Percentiles rank a stretch among this genome's conserved stretches.
Conservation (phyloP, 2,888 invertebrate species). For the Notocelia uddmanniana region DNA sequence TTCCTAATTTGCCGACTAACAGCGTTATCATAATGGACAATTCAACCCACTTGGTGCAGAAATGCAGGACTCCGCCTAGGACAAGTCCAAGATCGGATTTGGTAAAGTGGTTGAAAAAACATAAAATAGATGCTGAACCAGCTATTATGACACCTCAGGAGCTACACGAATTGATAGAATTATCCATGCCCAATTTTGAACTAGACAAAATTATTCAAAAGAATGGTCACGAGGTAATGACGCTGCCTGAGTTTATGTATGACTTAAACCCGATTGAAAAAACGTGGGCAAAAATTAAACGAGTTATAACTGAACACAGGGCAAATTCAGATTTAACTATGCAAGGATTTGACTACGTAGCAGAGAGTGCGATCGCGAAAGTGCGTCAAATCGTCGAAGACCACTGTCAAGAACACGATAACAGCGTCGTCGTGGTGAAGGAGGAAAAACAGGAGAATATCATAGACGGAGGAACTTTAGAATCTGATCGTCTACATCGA, state of each 20-base stretch:
- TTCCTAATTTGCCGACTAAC: slow-evolving; percentile 3
- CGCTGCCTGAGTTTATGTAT: not conserved
- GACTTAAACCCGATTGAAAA: not conserved
- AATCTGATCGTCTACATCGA: too few species aligned
- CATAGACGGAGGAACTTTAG: too few species aligned
- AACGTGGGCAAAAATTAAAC: not conserved
- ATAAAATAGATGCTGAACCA: not conserved
- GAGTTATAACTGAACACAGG: not conserved
- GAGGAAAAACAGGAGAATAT: too few species aligned
- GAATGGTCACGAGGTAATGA: not conserved
- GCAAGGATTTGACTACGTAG: not conserved
- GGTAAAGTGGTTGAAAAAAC: not conserved
- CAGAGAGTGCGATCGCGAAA: too few species aligned
- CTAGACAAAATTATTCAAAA: not conserved
- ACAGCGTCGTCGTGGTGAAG: too few species aligned
- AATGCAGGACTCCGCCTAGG: not conserved
- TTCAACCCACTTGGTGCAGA: not conserved
- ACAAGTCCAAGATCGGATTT: not conserved
- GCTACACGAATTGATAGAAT: not conserved
- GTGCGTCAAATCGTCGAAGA: too few species aligned
- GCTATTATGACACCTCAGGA: not conserved
- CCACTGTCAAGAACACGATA: too few species aligned
- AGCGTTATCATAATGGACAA: not conserved
- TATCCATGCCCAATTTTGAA: not conserved
- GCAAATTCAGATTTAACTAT: not conserved